Percentiles rank a stretch among this genome's conserved stretches.
phyloP scores from a whole-genome alignment of 2,797 vertebrate genomes.

The Lophius americanus region DNA sequence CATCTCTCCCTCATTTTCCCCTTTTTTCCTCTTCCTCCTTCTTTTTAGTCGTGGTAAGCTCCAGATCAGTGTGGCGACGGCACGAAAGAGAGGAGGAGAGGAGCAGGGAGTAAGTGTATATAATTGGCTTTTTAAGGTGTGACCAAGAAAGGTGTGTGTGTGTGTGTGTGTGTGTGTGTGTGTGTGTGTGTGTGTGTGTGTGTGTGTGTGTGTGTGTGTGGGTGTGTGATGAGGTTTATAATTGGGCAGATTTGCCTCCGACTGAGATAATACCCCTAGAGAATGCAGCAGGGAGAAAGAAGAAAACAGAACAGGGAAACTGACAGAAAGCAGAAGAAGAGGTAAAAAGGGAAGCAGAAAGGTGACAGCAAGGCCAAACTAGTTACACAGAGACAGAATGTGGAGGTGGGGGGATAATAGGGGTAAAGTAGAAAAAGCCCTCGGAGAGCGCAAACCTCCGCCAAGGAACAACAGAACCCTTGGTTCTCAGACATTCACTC shows the following conservation, averaged over 20 bases:
- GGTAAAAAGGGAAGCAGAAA: constrained; percentile 56
- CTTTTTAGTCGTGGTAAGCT: constrained; percentile 58
- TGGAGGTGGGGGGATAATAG: constrained; percentile 36
- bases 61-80: constrained; percentile 64
- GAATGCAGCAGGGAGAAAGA: constrained; percentile 59
- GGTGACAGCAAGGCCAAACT: constrained; percentile 53
- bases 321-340: constrained; percentile 37
- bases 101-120: constrained; percentile 71
- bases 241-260: constrained; percentile 84
- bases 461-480: too few species aligned
- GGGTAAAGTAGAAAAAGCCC: neutral
- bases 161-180: constrained; percentile 22
- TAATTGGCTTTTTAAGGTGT: constrained; percentile 87
- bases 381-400: constrained; percentile 37
- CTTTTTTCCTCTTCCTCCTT: constrained; percentile 29
- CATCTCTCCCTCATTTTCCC: constrained; percentile 35
- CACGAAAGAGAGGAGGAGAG: constrained; percentile 58
- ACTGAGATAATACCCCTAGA: constrained; percentile 82
- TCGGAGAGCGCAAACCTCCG: too few species aligned
- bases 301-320: constrained; percentile 48
- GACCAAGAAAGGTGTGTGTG: constrained; percentile 61
- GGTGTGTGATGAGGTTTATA: constrained; percentile 78
- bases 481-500: too few species aligned
- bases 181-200: constrained; percentile 53
- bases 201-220: constrained; percentile 51